Conservation (phyloP, 2,888 invertebrate species). For the Blera fallax region DNA sequence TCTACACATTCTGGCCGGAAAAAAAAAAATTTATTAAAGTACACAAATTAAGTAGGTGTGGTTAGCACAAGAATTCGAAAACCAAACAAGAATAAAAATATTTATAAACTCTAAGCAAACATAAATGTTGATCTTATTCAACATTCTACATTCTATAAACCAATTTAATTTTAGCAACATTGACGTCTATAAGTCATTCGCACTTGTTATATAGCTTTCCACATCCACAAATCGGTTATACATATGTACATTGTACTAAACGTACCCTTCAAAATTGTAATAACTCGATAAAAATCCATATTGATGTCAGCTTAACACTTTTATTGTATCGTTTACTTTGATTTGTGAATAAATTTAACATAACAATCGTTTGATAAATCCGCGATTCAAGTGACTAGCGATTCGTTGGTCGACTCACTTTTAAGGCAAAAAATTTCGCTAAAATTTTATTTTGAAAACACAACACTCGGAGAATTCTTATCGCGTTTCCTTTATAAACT, state of each 20-base stretch:
- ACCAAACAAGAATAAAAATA: neutral
- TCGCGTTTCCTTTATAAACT: slow-evolving; percentile 61
- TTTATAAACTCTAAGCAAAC: neutral
- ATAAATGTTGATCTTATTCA: slow-evolving; percentile 16
- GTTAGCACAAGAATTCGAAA: neutral
- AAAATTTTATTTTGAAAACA: slow-evolving; percentile 25
- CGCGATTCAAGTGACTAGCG: slow-evolving; percentile 50
- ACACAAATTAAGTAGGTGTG: neutral
- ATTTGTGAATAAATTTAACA: slow-evolving; percentile 36
- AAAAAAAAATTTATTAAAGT: neutral
- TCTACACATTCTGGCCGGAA: neutral
- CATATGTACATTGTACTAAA: neutral
- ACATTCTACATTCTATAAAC: neutral
- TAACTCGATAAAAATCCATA: slow-evolving; percentile 50
- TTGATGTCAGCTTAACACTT: neutral
- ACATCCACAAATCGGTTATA: neutral
- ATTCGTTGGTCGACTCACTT: slow-evolving; percentile 49
- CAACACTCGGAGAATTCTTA: slow-evolving; percentile 46
- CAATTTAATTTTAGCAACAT: slow-evolving; percentile 1
- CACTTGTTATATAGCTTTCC: neutral
- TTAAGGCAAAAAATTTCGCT: slow-evolving; percentile 40
- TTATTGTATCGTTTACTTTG: slow-evolving; percentile 18
- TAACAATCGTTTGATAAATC: slow-evolving; percentile 47
- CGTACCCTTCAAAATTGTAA: slow-evolving; percentile 54
- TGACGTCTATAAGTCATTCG: slow-evolving; percentile 2